These are phyloP conservation scores for Leptinotarsa tumamoca DNA, from an alignment of 2,888 invertebrate genomes.

Conservation along the genomic window DNA sequence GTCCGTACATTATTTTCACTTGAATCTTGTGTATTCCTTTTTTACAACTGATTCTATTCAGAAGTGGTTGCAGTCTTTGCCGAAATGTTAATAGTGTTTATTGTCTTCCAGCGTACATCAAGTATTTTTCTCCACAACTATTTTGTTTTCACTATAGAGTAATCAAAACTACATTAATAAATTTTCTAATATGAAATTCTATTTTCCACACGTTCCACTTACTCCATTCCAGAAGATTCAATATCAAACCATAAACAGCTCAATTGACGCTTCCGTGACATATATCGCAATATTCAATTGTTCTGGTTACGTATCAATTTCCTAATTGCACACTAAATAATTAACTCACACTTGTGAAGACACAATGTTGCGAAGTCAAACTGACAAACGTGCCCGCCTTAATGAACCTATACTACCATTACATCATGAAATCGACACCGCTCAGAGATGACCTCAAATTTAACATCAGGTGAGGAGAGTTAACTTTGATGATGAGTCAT, in stretches of 20 bases:
- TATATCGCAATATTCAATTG: conserved; percentile 35
- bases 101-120: too few species aligned
- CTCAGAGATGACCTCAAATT: conserved; percentile 11
- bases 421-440: conserved; percentile 11
- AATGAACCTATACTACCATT: conserved; percentile 13
- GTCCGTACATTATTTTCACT: too few species aligned
- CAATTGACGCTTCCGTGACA: conserved; percentile 15
- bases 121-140: too few species aligned
- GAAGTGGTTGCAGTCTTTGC: too few species aligned
- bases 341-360: conserved; percentile 34
- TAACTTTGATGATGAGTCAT: conserved; percentile 4
- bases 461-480: not conserved
- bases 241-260: not conserved
- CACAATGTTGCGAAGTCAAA: conserved; percentile 30
- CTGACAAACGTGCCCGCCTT: conserved; percentile 26
- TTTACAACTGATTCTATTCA: too few species aligned
- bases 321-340: conserved; percentile 39
- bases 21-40: too few species aligned
- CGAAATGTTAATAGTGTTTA: too few species aligned
- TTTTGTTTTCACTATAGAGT: too few species aligned
- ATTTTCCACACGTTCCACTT: too few species aligned
- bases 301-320: conserved; percentile 38
- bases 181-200: too few species aligned
- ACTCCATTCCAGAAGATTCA: not conserved
- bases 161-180: not conserved